Evolutionary conservation across 2,888 invertebrate genomes (phyloP).

Genomic region (Leucophenga montana): DNA sequence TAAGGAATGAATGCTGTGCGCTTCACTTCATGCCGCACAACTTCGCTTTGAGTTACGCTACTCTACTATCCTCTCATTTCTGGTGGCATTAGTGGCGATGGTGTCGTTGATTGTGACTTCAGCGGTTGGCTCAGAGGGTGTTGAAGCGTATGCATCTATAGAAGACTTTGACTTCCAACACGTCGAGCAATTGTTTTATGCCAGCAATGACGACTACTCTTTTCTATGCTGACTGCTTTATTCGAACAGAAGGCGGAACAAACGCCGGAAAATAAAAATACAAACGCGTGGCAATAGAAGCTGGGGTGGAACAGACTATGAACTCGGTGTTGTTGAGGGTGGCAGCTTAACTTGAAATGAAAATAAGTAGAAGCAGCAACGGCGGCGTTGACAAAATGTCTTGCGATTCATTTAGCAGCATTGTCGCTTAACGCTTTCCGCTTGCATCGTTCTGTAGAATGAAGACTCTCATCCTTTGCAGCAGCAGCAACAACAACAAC

Average conservation of each 20-base stretch:
- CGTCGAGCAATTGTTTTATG: conserved; percentile 66
- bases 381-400: conserved; percentile 63
- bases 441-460: conserved; percentile 44
- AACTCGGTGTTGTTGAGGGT: not conserved
- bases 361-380: conserved; percentile 4
- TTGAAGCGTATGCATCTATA: conserved; percentile 34
- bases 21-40: conserved; percentile 6
- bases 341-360: conserved; percentile 14
- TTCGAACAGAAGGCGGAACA: conserved; percentile 71
- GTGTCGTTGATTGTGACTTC: conserved; percentile 45
- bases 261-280: conserved; percentile 71
- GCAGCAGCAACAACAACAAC: conserved; percentile 19
- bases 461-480: conserved; percentile 26
- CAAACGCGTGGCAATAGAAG: conserved; percentile 36
- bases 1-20: conserved; percentile 35
- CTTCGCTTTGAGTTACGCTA: not conserved
- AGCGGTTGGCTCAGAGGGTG: conserved; percentile 47
- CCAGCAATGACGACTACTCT: conserved; percentile 13
- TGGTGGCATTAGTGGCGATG: conserved; percentile 59
- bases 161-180: conserved; percentile 68
- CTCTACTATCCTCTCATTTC: conserved; percentile 11
- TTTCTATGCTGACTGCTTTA: not conserved
- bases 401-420: conserved; percentile 66
- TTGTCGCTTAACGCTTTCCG: conserved; percentile 35
- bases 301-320: conserved; percentile 4